phyloP scores from a whole-genome alignment of 2,888 invertebrate species.

The Hoplodrina ambigua region DNA sequence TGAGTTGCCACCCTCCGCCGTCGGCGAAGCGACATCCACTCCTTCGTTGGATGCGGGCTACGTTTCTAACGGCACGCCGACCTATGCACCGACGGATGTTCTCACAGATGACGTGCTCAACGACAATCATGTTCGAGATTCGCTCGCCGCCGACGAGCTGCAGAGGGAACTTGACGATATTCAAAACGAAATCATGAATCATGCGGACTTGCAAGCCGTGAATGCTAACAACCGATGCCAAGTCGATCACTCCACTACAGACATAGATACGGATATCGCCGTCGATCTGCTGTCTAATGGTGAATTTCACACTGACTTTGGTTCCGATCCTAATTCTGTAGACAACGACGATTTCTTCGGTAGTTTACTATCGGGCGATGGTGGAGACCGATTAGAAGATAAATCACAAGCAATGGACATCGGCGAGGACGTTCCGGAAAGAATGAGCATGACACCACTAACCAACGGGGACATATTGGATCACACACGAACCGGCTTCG shows the following conservation, averaged over 20 bases:
- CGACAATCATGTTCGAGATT: slow-evolving; percentile 76
- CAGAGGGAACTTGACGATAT: slow-evolving; percentile 86
- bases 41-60: slow-evolving; percentile 73
- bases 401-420: slow-evolving; percentile 82
- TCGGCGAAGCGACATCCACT: slow-evolving; percentile 91
- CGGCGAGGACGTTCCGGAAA: slow-evolving; percentile 79
- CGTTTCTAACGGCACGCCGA: slow-evolving; percentile 69
- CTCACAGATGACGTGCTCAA: slow-evolving; percentile 80
- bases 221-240: slow-evolving; percentile 69
- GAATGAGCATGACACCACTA: slow-evolving; percentile 82
- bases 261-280: slow-evolving; percentile 78
- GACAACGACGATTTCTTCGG: slow-evolving; percentile 85
- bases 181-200: slow-evolving; percentile 85
- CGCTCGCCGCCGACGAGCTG: slow-evolving; percentile 83
- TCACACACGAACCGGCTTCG: slow-evolving; percentile 81
- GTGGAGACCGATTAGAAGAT: slow-evolving; percentile 73
- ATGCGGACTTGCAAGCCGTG: slow-evolving; percentile 79
- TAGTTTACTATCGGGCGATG: slow-evolving; percentile 78
- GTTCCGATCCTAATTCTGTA: slow-evolving; percentile 76
- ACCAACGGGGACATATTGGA: slow-evolving; percentile 85
- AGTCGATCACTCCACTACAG: slow-evolving; percentile 68
- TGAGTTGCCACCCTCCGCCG: slow-evolving; percentile 97
- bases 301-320: slow-evolving; percentile 82
- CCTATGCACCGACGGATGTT: slow-evolving; percentile 80
- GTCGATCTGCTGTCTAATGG: slow-evolving; percentile 77